Evolutionary conservation across 2,888 invertebrate genomes (phyloP).

Genomic region (Calliopum simillimum): DNA sequence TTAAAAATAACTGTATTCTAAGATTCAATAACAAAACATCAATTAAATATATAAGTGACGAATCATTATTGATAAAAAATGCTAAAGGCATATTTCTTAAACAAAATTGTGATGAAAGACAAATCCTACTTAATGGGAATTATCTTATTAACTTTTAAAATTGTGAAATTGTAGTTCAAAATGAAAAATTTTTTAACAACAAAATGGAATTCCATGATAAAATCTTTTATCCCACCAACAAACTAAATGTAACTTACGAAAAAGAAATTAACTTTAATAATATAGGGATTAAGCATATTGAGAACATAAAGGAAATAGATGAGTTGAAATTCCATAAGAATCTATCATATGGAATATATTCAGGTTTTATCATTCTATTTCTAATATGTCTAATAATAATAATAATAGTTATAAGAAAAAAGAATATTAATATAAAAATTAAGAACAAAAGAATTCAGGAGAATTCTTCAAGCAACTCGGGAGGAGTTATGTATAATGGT

Average conservation of each 20-base stretch:
- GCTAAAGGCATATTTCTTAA: slow-evolving; percentile 11
- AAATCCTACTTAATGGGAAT: slow-evolving; percentile 26
- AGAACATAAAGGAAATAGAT: slow-evolving; percentile 9
- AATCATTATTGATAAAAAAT: slow-evolving; percentile 33
- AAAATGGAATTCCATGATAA: slow-evolving; percentile 27
- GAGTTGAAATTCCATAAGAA: slow-evolving; percentile 9
- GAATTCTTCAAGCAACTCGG: no score
- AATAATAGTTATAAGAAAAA: no score
- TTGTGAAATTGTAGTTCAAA: slow-evolving; percentile 29
- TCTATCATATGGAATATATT: slow-evolving; percentile 12
- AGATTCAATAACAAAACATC: no score
- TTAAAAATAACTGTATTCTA: no score
- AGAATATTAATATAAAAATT: no score
- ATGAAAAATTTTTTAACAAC: slow-evolving; percentile 25
- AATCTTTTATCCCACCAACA: slow-evolving; percentile 19
- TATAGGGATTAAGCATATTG: slow-evolving; percentile 3
- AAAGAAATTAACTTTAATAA: slow-evolving; percentile 11
- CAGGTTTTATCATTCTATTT: neutral
- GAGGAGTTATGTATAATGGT: no score
- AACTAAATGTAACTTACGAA: neutral
- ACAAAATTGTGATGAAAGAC: slow-evolving; percentile 32
- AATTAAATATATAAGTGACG: slow-evolving; percentile 7
- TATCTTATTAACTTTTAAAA: slow-evolving; percentile 31
- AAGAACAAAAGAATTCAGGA: no score
- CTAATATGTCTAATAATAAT: no score